These are phyloP conservation scores for Brachionus sp. DNA, from an alignment of 1,140 invertebrate species.

Conservation along the genomic window DNA sequence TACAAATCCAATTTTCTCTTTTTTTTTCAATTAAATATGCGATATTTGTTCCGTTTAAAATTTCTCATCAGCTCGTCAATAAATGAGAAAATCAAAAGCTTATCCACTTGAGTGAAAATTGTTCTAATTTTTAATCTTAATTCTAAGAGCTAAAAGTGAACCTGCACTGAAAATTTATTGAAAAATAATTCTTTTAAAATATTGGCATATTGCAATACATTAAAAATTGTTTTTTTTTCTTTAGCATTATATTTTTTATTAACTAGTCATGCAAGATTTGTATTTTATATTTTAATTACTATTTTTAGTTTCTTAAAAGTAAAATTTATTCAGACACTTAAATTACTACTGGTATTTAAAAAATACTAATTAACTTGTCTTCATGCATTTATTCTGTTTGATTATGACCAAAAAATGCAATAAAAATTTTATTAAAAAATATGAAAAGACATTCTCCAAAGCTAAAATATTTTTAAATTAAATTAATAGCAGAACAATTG, in stretches of 20 bases:
- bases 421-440: too few relatives aligned
- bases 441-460: too few relatives aligned
- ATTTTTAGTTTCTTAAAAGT: neutral
- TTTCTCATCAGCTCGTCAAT: neutral
- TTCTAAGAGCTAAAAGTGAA: neutral
- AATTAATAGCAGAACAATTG: too few relatives aligned
- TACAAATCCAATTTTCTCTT: neutral
- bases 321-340: neutral
- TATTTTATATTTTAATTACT: neutral
- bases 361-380: neutral
- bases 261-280: neutral
- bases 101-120: slow-evolving; percentile 1
- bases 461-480: too few relatives aligned
- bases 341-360: neutral
- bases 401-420: too few relatives aligned
- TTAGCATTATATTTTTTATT: neutral
- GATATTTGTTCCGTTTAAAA: neutral
- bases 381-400: neutral
- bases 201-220: neutral
- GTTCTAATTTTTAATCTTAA: neutral
- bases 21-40: neutral
- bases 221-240: neutral
- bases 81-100: neutral
- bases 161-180: neutral
- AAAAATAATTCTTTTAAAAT: neutral